Evolutionary conservation across 2,888 invertebrate genomes (phyloP).

Genomic region (Chelonus formosanus): DNA sequence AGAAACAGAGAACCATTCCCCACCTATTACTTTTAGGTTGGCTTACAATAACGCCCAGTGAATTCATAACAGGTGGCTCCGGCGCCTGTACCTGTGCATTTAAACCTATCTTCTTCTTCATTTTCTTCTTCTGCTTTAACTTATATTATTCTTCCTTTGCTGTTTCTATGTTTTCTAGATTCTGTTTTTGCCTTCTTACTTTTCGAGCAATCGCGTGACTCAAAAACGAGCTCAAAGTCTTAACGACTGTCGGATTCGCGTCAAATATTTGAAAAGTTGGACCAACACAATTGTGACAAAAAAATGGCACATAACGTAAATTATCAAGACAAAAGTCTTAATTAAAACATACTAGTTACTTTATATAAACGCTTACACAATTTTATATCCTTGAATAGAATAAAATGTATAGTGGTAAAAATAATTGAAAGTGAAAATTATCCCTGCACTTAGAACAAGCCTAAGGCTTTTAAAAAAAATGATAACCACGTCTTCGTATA

Average conservation of each 20-base stretch:
- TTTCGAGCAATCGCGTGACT: conserved; percentile 3
- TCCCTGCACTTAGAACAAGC: too few relatives aligned
- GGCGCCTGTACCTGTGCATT: conserved; percentile 23
- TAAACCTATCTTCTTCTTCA: conserved; percentile 12
- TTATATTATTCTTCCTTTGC: not conserved
- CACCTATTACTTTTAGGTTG: conserved; percentile 39
- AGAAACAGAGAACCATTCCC: conserved; percentile 40
- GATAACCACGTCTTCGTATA: too few relatives aligned
- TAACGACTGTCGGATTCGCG: conserved; percentile 2
- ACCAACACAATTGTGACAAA: too few relatives aligned
- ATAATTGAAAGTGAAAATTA: too few relatives aligned
- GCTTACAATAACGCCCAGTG: conserved; percentile 25
- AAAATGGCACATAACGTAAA: too few relatives aligned
- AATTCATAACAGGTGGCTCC: conserved; percentile 32
- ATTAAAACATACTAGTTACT: too few relatives aligned
- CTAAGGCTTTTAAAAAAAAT: too few relatives aligned
- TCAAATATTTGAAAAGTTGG: not conserved
- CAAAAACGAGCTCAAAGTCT: not conserved
- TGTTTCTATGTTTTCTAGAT: not conserved
- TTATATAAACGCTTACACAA: too few relatives aligned
- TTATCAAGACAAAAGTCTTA: too few relatives aligned
- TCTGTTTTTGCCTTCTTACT: not conserved
- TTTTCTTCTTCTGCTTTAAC: conserved; percentile 2
- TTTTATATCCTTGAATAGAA: too few relatives aligned
- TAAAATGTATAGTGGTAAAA: too few relatives aligned